Evolutionary conservation across 2,113 vertebrate species (phyloP), one percentile per base, ranked within the genome.

Genomic region (Spermophilus dauricus): DNA sequence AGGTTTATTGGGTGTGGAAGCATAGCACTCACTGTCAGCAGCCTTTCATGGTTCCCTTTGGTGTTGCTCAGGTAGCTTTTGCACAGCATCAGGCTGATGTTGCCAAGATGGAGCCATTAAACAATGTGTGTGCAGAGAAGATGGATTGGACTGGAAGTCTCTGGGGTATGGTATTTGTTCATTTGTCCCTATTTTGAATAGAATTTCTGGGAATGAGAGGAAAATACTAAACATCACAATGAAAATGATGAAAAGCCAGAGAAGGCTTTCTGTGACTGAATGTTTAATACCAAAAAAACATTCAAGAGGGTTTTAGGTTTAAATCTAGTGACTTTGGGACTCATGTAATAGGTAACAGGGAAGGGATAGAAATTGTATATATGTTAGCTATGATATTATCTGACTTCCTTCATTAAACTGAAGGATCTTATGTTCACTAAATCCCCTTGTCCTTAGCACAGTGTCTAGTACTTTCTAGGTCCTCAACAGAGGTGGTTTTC

Each of bases 71-170:
- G 99, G 92, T 98, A 97, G 99, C 99, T 32, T 99, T 99, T 69
- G 99, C 99, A 0, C 99, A 99, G 69, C 99, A 99, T 92, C 99
- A 99, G 93, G 99, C 98, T 2, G 98, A 99, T 32, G 97, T 99
- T 2, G 98, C 98, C 3, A 99, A 99, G 97, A 98, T 99, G 99
- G 98, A 98, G 22, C 98, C 98, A 3, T 82, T 97, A 0, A 96
- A 97, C 58, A 81, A 97, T 0, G 3, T 93, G 42, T 99, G 99
- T 83, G 97, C 97, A 0, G 98, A 99, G 97, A 99, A 99, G 95
- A 92, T 99, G 86, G 98, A 99, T 92, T 99, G 99, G 99, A 92
- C 84, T 0, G 99, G 98, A 26, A 99, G 98, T 78, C 93, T 99
- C 20, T 96, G 98, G 94, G 99, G 99, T 99, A 89, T 99, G 97